Conservation (phyloP, 2,888 invertebrate species). For the Andricus quercusramuli region DNA sequence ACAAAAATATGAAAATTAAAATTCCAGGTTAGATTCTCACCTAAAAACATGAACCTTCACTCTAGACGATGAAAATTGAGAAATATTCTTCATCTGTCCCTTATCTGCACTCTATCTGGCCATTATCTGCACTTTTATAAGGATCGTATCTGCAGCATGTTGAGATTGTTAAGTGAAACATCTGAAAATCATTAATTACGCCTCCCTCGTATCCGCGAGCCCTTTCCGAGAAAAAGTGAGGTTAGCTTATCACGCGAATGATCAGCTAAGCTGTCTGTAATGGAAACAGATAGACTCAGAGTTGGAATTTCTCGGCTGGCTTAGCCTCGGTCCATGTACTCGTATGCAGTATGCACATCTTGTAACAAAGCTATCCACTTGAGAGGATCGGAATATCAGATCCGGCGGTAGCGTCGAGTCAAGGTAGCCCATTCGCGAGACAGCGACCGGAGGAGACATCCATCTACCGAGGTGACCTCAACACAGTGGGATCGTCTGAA, state of each 20-base stretch:
- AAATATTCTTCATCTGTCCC: not conserved
- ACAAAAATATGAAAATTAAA: no score
- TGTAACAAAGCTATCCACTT: conserved; percentile 47
- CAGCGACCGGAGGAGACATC: conserved; percentile 51
- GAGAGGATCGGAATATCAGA: conserved; percentile 48
- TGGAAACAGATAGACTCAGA: conserved; percentile 39
- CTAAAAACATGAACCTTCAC: not conserved
- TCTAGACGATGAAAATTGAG: not conserved
- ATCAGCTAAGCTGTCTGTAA: conserved; percentile 36
- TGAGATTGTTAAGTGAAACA: conserved; percentile 35
- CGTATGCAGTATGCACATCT: conserved; percentile 20
- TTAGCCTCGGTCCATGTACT: not conserved
- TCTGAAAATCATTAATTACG: conserved; percentile 41
- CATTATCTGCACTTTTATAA: conserved; percentile 14
- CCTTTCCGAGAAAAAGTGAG: conserved; percentile 27
- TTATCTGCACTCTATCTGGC: not conserved
- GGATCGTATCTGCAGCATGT: conserved; percentile 17
- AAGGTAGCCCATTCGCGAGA: conserved; percentile 43
- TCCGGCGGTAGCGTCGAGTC: conserved; percentile 50
- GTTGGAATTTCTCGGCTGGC: conserved; percentile 15
- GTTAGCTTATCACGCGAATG: conserved; percentile 35
- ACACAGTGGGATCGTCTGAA: conserved; percentile 48
- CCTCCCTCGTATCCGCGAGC: conserved; percentile 31
- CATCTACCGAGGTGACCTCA: conserved; percentile 53
- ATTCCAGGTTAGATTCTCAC: no score